These are phyloP conservation scores for Gymnothorax reevesii DNA, from an alignment of 2,797 vertebrate genomes.

Conservation along the genomic window DNA sequence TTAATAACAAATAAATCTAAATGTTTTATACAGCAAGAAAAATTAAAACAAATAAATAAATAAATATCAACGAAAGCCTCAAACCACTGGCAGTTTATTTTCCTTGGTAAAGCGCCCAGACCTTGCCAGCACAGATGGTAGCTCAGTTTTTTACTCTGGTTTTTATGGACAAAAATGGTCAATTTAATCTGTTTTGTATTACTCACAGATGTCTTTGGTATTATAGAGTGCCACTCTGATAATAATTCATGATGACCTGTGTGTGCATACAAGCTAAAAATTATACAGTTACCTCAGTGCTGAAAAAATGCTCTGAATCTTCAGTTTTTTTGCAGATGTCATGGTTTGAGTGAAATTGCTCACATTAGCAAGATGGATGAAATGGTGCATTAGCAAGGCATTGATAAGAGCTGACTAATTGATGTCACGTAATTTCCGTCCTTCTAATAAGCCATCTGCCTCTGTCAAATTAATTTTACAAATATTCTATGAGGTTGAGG, in stretches of 20 bases:
- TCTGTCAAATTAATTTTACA: background rate
- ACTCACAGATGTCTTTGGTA: constrained; percentile 47
- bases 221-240: background rate
- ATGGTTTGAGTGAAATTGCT: background rate
- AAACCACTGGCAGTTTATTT: constrained; percentile 44
- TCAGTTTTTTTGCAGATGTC: background rate
- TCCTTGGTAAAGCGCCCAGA: constrained; percentile 52
- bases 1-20: constrained; percentile 22
- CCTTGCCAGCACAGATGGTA: constrained; percentile 54
- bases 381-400: background rate
- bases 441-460: background rate
- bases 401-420: background rate
- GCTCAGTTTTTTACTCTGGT: constrained; percentile 43
- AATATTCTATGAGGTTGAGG: background rate
- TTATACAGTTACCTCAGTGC: background rate
- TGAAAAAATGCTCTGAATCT: background rate
- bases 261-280: background rate
- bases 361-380: background rate
- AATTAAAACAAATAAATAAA: constrained; percentile 7
- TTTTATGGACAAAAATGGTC: constrained; percentile 34
- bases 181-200: constrained; percentile 39
- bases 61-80: constrained; percentile 14
- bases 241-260: constrained; percentile 8
- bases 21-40: background rate
- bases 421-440: background rate